Evolutionary conservation across 2,113 vertebrate species (phyloP).

Genomic region (Indicator indicator): DNA sequence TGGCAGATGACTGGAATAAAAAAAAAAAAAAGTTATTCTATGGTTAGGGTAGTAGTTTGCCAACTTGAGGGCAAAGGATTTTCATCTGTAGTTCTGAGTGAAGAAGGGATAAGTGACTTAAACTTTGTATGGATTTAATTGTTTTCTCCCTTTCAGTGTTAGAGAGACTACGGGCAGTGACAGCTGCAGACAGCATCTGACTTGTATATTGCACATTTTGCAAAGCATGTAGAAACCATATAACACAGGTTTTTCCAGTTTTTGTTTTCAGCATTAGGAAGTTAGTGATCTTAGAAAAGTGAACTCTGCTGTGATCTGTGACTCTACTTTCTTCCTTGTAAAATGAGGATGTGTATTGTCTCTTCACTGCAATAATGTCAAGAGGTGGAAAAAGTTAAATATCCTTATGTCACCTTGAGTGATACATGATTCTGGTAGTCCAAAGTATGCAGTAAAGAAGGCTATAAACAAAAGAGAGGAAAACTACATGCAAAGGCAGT

Average conservation of each 20-base stretch:
- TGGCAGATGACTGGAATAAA: not conserved
- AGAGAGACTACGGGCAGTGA: not conserved
- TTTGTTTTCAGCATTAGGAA: not conserved
- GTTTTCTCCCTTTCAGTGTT: not conserved
- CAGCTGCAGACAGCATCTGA: not conserved
- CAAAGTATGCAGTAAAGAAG: not conserved
- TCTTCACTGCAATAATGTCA: not conserved
- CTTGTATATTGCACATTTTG: not conserved
- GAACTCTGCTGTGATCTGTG: not conserved
- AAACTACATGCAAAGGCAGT: not conserved
- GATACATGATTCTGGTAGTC: not conserved
- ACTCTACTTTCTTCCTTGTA: not conserved
- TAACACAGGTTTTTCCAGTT: accelerated
- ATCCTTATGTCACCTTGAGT: not conserved
- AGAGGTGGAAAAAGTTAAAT: not conserved
- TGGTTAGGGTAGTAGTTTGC: not conserved
- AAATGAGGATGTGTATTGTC: not conserved
- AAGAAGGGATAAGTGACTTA: not conserved
- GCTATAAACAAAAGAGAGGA: not conserved
- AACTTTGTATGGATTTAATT: not conserved
- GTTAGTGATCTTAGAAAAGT: not conserved
- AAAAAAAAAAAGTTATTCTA: not conserved
- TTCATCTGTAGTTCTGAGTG: not conserved
- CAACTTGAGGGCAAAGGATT: not conserved
- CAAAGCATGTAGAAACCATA: not conserved